Percentiles rank a stretch among this genome's conserved stretches.
Evolutionary conservation across 2,888 invertebrate species (phyloP).

Genomic region (Melolontha melolontha): DNA sequence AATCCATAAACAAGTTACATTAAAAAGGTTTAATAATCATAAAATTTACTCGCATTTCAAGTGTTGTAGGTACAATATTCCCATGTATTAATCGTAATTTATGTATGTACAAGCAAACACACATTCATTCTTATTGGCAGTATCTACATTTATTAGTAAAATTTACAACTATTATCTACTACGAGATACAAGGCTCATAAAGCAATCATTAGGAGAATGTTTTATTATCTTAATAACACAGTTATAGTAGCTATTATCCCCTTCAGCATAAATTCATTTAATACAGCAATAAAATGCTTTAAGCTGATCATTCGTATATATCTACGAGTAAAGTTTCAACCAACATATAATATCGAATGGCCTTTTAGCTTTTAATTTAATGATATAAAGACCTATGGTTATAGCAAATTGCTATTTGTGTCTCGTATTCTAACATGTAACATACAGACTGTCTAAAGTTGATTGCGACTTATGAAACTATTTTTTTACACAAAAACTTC

Average conservation of each 20-base stretch:
- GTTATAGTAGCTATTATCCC: constrained; percentile 27
- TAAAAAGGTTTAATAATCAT: constrained; percentile 15
- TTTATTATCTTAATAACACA: constrained; percentile 31
- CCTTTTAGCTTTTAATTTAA: too few species aligned
- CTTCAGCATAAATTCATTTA: constrained; percentile 33
- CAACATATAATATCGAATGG: too few species aligned
- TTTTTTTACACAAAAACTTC: too few species aligned
- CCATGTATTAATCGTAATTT: constrained; percentile 1
- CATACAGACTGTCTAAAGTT: too few species aligned
- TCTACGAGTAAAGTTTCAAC: background rate
- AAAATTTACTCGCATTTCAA: constrained; percentile 4
- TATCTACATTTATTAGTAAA: constrained; percentile 32
- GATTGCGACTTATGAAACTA: too few species aligned
- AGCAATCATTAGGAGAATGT: constrained; percentile 32
- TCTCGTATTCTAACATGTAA: too few species aligned
- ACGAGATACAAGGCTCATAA: constrained; percentile 12
- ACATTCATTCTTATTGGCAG: background rate
- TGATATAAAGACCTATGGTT: too few species aligned
- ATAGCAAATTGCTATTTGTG: too few species aligned
- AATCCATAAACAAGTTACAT: background rate
- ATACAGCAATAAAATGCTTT: constrained; percentile 17
- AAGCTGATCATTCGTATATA: background rate
- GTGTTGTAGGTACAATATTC: constrained; percentile 9
- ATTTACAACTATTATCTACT: constrained; percentile 7
- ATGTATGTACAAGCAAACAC: background rate